Percentiles rank a stretch among this genome's conserved stretches.
phyloP scores from a whole-genome alignment of 1,140 invertebrate species.

The Drosophila mayri region DNA sequence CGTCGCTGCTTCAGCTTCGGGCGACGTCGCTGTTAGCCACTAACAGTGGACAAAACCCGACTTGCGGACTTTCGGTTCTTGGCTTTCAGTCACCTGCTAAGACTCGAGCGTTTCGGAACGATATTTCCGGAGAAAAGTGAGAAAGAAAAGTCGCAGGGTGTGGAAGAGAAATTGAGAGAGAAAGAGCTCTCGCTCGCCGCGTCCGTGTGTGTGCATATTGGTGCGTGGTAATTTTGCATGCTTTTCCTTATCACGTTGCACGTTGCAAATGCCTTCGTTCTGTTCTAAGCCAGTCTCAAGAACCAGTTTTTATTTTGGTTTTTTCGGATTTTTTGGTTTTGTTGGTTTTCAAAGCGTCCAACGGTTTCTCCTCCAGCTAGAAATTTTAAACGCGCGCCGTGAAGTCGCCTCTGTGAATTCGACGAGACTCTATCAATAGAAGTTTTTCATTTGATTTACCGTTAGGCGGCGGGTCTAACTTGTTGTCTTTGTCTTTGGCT shows the following conservation, averaged over 20 bases:
- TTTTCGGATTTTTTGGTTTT: constrained; percentile 3
- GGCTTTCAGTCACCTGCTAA: constrained; percentile 71
- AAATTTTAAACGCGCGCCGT: constrained; percentile 70
- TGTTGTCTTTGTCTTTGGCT: constrained; percentile 13
- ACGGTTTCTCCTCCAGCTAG: constrained; percentile 55
- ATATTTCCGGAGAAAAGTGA: constrained; percentile 39
- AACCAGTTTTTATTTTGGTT: constrained; percentile 59
- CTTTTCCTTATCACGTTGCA: constrained; percentile 63
- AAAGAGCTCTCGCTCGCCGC: constrained; percentile 22
- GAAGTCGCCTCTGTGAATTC: constrained; percentile 50
- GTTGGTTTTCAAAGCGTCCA: not conserved
- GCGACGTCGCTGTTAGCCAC: constrained; percentile 28
- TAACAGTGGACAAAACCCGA: constrained; percentile 22
- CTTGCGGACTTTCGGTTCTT: constrained; percentile 57
- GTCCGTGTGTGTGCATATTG: constrained; percentile 51
- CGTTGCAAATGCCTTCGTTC: constrained; percentile 24
- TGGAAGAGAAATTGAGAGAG: constrained; percentile 7
- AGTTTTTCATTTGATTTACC: constrained; percentile 74
- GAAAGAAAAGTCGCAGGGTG: constrained; percentile 21
- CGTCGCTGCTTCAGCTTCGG: constrained; percentile 35
- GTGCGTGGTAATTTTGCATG: constrained; percentile 57
- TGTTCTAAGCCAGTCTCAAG: constrained; percentile 46
- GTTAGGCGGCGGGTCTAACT: constrained; percentile 58
- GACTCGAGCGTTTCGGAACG: constrained; percentile 72
- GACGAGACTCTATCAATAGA: constrained; percentile 60